Conservation (phyloP, 1,140 invertebrate genomes). For the Venturia canescens region DNA sequence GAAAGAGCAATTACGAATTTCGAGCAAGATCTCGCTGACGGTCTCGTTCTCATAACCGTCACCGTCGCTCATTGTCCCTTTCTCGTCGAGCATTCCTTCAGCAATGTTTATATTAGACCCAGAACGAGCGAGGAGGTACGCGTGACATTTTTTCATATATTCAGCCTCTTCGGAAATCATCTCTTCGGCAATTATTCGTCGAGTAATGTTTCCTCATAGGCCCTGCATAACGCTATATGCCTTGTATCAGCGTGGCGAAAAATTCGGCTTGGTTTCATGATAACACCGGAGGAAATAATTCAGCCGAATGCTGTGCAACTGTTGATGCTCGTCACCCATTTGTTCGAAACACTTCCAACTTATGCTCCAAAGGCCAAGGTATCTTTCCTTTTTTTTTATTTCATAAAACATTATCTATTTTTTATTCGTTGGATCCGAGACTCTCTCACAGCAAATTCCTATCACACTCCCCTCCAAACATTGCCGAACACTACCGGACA, state of each 20-base stretch:
- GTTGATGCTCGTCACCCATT: constrained; percentile 68
- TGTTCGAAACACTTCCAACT: constrained; percentile 68
- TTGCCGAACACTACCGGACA: too few relatives aligned
- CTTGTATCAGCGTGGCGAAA: constrained; percentile 68
- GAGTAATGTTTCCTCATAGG: constrained; percentile 44
- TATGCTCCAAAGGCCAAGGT: constrained; percentile 62
- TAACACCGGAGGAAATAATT: constrained; percentile 67
- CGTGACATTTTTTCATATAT: background rate
- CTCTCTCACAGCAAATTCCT: too few relatives aligned
- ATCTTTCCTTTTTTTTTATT: constrained; percentile 52
- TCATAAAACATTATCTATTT: too few relatives aligned
- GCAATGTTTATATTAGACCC: constrained; percentile 64
- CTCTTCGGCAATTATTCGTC: too few relatives aligned
- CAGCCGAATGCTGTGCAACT: constrained; percentile 68
- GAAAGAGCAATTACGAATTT: constrained; percentile 58
- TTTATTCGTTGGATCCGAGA: too few relatives aligned
- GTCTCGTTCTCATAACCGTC: constrained; percentile 67
- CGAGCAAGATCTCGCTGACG: constrained; percentile 64
- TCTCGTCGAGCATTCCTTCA: constrained; percentile 63
- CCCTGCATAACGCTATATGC: constrained; percentile 71
- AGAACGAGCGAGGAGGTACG: constrained; percentile 61
- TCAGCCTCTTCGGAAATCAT: background rate
- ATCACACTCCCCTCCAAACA: too few relatives aligned
- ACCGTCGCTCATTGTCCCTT: constrained; percentile 72
- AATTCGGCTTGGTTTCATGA: constrained; percentile 69